Evolutionary conservation across 1,140 invertebrate species (phyloP).

Genomic region (Apis cerana): DNA sequence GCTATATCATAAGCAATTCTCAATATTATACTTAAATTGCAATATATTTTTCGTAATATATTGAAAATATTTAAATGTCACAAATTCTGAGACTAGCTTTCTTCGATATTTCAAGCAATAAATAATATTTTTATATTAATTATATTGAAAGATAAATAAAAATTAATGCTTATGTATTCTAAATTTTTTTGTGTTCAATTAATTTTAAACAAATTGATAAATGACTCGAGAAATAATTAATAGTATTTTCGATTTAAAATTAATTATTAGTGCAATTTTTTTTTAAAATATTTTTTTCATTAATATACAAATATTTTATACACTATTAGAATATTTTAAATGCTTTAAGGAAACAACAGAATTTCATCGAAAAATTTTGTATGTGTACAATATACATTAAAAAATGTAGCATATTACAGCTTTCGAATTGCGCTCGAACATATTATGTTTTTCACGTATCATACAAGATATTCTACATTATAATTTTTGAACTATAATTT

Average conservation of each 20-base stretch:
- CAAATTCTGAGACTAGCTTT: not conserved
- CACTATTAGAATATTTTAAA: not conserved
- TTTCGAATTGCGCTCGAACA: conserved; percentile 54
- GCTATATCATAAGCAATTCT: conserved; percentile 2
- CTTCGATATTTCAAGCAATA: not conserved
- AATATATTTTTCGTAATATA: not conserved
- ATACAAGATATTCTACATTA: conserved; percentile 26
- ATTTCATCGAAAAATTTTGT: conserved; percentile 37
- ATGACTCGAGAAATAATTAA: not conserved
- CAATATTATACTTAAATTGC: not conserved
- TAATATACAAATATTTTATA: not conserved
- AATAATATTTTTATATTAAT: not conserved
- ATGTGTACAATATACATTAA: conserved; percentile 22
- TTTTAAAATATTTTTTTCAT: not conserved
- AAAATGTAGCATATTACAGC: conserved; percentile 8
- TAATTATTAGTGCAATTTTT: not conserved
- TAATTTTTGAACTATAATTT: not conserved
- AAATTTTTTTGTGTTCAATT: not conserved
- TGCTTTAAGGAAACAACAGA: conserved; percentile 26
- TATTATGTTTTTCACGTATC: conserved; percentile 26
- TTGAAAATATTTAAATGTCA: not conserved
- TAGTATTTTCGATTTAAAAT: not conserved
- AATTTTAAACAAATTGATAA: not conserved
- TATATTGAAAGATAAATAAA: not conserved
- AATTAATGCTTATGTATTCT: not conserved